phyloP scores from a whole-genome alignment of 64 coral and sea anemone genomes.

The Acropora yongei region DNA sequence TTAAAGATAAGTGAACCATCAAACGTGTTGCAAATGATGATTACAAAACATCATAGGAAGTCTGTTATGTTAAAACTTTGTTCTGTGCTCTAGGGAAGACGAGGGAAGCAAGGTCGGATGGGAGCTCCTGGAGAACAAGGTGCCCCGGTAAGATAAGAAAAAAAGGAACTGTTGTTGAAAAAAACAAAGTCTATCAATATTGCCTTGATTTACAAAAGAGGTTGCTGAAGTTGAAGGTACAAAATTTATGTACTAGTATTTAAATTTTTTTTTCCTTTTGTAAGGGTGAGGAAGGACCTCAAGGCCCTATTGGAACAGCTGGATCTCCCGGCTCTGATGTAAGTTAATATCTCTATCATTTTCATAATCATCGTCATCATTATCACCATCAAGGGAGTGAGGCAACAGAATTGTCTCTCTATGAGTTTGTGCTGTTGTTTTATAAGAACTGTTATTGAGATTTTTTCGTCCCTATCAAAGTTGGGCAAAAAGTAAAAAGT shows the following conservation, averaged over 20 bases:
- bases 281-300: conserved; percentile 55
- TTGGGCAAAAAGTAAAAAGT: too few species aligned
- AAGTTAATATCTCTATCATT: neutral
- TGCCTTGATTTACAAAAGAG: neutral
- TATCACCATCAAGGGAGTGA: too few species aligned
- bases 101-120: conserved; percentile 40
- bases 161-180: neutral
- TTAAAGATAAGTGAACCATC: too few species aligned
- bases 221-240: too few species aligned
- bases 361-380: neutral
- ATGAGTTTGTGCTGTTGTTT: too few species aligned
- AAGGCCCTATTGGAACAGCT: conserved; percentile 8
- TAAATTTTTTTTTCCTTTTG: neutral
- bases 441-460: too few species aligned
- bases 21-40: too few species aligned
- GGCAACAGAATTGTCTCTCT: too few species aligned
- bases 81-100: conserved; percentile 38
- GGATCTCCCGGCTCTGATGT: conserved; percentile 64
- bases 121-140: conserved; percentile 48
- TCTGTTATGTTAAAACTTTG: neutral
- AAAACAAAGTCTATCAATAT: neutral
- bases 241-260: too few species aligned
- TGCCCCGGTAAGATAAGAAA: conserved; percentile 37
- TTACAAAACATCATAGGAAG: neutral
- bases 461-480: too few species aligned